Conservation (phyloP, 2,888 invertebrate genomes). For the Pseudolycoriella hygida region DNA sequence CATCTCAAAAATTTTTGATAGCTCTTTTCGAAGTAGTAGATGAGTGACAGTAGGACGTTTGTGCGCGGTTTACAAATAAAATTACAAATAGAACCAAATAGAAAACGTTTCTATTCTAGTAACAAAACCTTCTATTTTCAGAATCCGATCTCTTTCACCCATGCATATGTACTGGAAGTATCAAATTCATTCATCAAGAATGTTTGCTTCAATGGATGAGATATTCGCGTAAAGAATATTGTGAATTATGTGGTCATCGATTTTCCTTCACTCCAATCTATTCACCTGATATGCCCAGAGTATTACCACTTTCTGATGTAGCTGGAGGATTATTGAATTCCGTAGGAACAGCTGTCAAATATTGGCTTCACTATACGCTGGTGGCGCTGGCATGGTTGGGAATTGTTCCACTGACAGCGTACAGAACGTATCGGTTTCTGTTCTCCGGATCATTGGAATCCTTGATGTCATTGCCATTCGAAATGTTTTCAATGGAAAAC, state of each 20-base stretch:
- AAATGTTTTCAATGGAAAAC: slow-evolving; percentile 86
- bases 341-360: slow-evolving; percentile 79
- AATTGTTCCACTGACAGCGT: slow-evolving; percentile 88
- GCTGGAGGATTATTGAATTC: slow-evolving; percentile 78
- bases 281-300: slow-evolving; percentile 99
- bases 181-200: slow-evolving; percentile 98
- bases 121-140: no score
- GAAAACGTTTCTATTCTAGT: no score
- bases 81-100: no score
- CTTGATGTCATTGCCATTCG: slow-evolving; percentile 72
- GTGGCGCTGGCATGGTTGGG: slow-evolving; percentile 97
- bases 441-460: slow-evolving; percentile 82
- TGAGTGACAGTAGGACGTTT: no score
- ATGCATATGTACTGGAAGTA: slow-evolving; percentile 96
- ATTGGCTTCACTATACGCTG: slow-evolving; percentile 93
- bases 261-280: slow-evolving; percentile 98
- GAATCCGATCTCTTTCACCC: slow-evolving; percentile 63
- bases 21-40: no score
- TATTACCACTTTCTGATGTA: slow-evolving; percentile 84
- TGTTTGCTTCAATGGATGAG: slow-evolving; percentile 98
- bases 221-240: slow-evolving; percentile 95
- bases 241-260: slow-evolving; percentile 92
- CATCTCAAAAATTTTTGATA: no score
- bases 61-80: no score
- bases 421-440: slow-evolving; percentile 83